A percentile compares a stretch with the other conserved stretches of the same genome.
phyloP scores from a whole-genome alignment of 2,797 vertebrate genomes.

The Clamator glandarius region DNA sequence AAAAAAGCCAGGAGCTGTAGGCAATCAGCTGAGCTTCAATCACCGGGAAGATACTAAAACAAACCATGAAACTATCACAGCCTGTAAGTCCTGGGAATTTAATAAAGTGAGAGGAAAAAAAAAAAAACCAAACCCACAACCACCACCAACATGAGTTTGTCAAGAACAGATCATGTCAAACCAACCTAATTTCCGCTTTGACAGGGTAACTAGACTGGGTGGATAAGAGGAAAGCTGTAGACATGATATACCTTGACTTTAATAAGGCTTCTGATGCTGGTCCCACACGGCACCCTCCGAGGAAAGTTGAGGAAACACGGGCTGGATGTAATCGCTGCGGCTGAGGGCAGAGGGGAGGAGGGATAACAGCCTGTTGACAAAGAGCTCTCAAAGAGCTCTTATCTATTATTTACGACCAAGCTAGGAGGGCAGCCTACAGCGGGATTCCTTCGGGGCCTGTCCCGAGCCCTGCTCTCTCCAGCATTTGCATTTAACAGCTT shows the following conservation, averaged over 20 bases:
- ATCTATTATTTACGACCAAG: constrained; percentile 58
- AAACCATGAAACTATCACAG: constrained; percentile 52
- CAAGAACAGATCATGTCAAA: constrained; percentile 69
- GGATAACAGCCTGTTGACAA: constrained; percentile 67
- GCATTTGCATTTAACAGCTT: constrained; percentile 46
- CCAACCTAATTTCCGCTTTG: constrained; percentile 66
- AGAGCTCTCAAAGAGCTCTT: constrained; percentile 34
- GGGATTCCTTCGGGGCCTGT: neutral
- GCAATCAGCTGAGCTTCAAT: constrained; percentile 62
- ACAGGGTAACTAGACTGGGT: constrained; percentile 64
- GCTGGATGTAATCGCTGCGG: constrained; percentile 8
- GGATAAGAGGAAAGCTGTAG: constrained; percentile 58
- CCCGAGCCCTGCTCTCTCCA: neutral
- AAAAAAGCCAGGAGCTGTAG: constrained; percentile 30
- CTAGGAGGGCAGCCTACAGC: constrained; percentile 7
- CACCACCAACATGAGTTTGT: constrained; percentile 59
- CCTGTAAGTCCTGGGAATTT: constrained; percentile 50
- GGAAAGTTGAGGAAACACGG: neutral
- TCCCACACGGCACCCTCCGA: neutral
- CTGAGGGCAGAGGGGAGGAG: constrained; percentile 58
- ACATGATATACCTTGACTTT: constrained; percentile 61
- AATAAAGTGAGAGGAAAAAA: constrained; percentile 31
- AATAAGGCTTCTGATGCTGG: constrained; percentile 47
- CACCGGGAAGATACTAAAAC: constrained; percentile 47
- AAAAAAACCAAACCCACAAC: neutral